Evolutionary conservation across 2,888 invertebrate species (phyloP), one percentile per base, ranked within the genome.

Genomic region (Aspidiotus rigidus): DNA sequence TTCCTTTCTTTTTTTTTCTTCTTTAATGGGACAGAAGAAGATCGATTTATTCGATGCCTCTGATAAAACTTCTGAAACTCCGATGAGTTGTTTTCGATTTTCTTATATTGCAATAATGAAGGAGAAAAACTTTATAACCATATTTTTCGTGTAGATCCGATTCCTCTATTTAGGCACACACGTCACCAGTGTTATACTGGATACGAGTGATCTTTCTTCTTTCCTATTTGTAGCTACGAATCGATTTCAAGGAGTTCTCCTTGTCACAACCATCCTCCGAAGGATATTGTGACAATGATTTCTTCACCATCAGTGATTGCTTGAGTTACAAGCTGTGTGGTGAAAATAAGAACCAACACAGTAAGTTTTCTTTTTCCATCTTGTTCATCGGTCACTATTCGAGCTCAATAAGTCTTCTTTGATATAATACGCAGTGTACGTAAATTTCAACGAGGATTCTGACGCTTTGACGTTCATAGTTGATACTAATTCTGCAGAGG

Each of bases 301-400:
- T 85, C 6, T 79, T 93, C 71, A 82, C 85, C 6, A 81, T 90
- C 40, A 86, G 86, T 0, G 84, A 86, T 69, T 85, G 86, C 0
- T 77, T 80, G 7, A 83, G 88, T 7, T 76, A 76, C 7, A 77
- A 80, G 1, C 83, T 93, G 71, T 93, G 92, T 76, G 92, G 92
- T 0, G 88, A 88, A 76, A 88, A 90, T 77, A 84, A 86, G 1
- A 90, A 89, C 0, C 88, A 90, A 77, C 88, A 88, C 74, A 77
- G 82, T 82, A 75, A 75, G 74, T 70, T 10, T 59, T 42, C 71
- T 44, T 10, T n/a, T n/a, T 53, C 16, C 55, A 3, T 54, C 7
- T 13, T 53, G 16, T 17, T n/a, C 11, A 57, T n/a, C 17, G 11
- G 5, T n/a, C 10, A 16, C 17, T 10, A 57, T 10, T 15, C 10